These are phyloP conservation scores for Silurus aristotelis DNA, from an alignment of 2,797 vertebrate species.

Conservation along the genomic window DNA sequence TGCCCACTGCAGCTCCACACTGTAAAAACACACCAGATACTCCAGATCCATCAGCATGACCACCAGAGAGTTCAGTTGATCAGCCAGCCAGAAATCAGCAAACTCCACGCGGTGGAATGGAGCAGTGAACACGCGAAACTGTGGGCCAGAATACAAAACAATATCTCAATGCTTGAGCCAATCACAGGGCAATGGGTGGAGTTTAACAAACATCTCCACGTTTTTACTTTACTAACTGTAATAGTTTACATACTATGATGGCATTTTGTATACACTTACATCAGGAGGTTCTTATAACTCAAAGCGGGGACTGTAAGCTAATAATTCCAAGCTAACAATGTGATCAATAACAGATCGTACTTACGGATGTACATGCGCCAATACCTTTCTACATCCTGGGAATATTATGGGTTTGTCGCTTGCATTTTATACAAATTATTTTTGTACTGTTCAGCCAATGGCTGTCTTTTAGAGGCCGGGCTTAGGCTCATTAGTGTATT, in stretches of 20 bases:
- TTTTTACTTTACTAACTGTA: not conserved
- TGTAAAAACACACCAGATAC: conserved; percentile 92
- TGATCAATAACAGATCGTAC: not conserved
- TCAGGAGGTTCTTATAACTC: not conserved
- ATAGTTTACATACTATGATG: not conserved
- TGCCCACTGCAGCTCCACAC: conserved; percentile 81
- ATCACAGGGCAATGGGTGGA: conserved; percentile 1
- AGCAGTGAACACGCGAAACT: conserved; percentile 97
- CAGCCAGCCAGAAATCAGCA: conserved; percentile 98
- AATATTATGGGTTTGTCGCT: not conserved
- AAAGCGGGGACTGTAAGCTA: not conserved
- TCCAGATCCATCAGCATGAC: conserved; percentile 95
- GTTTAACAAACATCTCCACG: not conserved
- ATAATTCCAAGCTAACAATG: not conserved
- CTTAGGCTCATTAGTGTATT: not conserved
- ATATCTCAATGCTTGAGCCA: conserved; percentile 64
- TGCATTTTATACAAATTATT: not conserved
- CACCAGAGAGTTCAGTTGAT: conserved; percentile 95
- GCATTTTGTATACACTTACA: not conserved
- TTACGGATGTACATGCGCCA: not conserved
- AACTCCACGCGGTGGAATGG: conserved; percentile 98
- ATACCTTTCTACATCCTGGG: not conserved
- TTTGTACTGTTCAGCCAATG: not conserved
- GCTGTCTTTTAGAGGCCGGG: not conserved
- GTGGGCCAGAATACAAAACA: conserved; percentile 69